Percentiles rank a stretch among this genome's conserved stretches.
phyloP scores from a whole-genome alignment of 2,888 invertebrate species.

The Drosophila nr. perissopoda region DNA sequence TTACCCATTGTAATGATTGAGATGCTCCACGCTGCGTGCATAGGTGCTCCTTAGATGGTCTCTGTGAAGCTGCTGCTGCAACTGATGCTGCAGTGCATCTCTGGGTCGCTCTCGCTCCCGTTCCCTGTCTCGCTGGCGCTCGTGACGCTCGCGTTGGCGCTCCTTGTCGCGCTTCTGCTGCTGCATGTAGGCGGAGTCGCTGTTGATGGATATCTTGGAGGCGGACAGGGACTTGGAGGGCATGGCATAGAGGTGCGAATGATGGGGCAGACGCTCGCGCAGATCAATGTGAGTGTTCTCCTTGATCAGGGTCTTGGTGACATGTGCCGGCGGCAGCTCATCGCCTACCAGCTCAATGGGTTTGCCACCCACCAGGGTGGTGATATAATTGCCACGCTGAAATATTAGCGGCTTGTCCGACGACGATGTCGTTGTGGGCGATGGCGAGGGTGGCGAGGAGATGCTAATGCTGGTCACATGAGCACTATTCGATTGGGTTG shows the following conservation, averaged over 20 bases:
- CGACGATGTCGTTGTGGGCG: constrained; percentile 83
- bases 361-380: constrained; percentile 88
- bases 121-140: constrained; percentile 59
- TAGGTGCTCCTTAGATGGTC: constrained; percentile 77
- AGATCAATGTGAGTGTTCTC: constrained; percentile 81
- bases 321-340: constrained; percentile 66
- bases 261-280: constrained; percentile 63
- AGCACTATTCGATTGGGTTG: constrained; percentile 61
- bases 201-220: constrained; percentile 84
- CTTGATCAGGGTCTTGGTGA: constrained; percentile 84
- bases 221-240: constrained; percentile 82
- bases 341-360: constrained; percentile 83
- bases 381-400: constrained; percentile 92
- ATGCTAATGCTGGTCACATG: constrained; percentile 91
- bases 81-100: constrained; percentile 62
- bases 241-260: constrained; percentile 63
- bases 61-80: constrained; percentile 67
- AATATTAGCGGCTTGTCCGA: constrained; percentile 88
- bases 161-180: constrained; percentile 81
- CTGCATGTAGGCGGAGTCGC: constrained; percentile 80
- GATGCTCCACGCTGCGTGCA: constrained; percentile 84
- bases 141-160: constrained; percentile 76
- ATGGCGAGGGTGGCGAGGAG: constrained; percentile 87
- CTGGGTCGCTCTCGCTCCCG: constrained; percentile 39
- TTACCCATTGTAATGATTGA: constrained; percentile 83